Conservation (phyloP, 2,888 invertebrate genomes). For the Tortricodes alternella region DNA sequence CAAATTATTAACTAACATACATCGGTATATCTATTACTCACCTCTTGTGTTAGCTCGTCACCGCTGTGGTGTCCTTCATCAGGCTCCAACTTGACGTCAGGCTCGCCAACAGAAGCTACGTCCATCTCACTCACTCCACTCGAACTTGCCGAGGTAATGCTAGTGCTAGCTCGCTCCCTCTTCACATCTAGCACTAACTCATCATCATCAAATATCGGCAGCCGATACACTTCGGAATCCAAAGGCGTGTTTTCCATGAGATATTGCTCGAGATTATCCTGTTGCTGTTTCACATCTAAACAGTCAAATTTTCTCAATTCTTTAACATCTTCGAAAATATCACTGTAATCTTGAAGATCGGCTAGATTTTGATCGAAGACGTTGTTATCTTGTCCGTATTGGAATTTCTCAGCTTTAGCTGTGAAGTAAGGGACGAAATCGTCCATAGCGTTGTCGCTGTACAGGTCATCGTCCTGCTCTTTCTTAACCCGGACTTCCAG, state of each 20-base stretch:
- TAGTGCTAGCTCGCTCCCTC: conserved; percentile 77
- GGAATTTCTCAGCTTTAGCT: conserved; percentile 60
- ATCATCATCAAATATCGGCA: conserved; percentile 72
- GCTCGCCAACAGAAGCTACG: conserved; percentile 53
- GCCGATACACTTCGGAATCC: conserved; percentile 64
- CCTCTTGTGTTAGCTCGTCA: conserved; percentile 79
- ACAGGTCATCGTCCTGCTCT: conserved; percentile 63
- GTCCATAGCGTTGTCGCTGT: conserved; percentile 74
- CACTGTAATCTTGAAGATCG: conserved; percentile 81
- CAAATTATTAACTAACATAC: background rate
- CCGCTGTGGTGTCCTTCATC: conserved; percentile 76
- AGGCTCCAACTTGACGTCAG: conserved; percentile 69
- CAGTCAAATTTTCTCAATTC: conserved; percentile 66
- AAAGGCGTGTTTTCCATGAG: conserved; percentile 72
- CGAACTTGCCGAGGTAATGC: conserved; percentile 75
- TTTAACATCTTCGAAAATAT: conserved; percentile 64
- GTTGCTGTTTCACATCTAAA: conserved; percentile 68
- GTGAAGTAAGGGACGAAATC: conserved; percentile 72
- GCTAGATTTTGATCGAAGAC: conserved; percentile 83
- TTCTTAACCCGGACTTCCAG: conserved; percentile 61
- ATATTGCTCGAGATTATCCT: conserved; percentile 68
- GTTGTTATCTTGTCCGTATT: conserved; percentile 65
- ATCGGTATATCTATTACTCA: conserved; percentile 45
- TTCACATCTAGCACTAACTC: conserved; percentile 68
- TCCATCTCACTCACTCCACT: conserved; percentile 80